A percentile compares a stretch with the other conserved stretches of the same genome.
These are phyloP conservation scores for Euura saliciscinereae DNA, from an alignment of 1,140 invertebrate genomes.

Conservation along the genomic window DNA sequence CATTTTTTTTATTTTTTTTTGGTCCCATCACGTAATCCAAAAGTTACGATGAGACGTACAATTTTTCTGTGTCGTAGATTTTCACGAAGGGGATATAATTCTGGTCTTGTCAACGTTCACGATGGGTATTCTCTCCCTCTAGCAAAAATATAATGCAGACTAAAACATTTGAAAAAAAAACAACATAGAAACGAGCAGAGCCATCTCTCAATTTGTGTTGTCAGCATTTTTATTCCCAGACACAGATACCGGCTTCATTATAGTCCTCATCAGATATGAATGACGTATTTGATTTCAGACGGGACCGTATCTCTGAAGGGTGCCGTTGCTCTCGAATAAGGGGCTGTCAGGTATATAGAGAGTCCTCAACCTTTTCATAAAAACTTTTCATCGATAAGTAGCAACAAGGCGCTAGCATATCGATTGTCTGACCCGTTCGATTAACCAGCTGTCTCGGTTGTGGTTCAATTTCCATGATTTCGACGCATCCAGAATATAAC, in stretches of 20 bases:
- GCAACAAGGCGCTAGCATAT: not conserved
- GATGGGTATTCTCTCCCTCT: not conserved
- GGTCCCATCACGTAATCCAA: too few relatives aligned
- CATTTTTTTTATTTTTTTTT: too few relatives aligned
- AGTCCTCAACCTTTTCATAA: not conserved
- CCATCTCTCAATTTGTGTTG: constrained; percentile 43
- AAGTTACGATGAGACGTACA: too few relatives aligned
- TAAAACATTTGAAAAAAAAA: not conserved
- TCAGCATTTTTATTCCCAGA: constrained; percentile 44
- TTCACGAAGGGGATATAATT: constrained; percentile 1
- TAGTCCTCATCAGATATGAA: constrained; percentile 47
- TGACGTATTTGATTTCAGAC: constrained; percentile 48
- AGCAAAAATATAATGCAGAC: constrained; percentile 28
- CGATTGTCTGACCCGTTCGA: not conserved
- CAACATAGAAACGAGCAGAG: constrained; percentile 8
- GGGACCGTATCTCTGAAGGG: constrained; percentile 13
- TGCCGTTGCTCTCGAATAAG: not conserved
- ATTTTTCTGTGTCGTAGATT: too few relatives aligned
- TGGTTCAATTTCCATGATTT: not conserved
- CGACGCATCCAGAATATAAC: too few relatives aligned
- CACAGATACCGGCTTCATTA: constrained; percentile 50
- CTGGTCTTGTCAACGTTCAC: not conserved
- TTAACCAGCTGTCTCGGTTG: not conserved
- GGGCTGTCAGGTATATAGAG: too few relatives aligned
- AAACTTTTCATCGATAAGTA: not conserved